Percentiles rank a stretch among this genome's conserved stretches.
These are phyloP conservation scores for Alaudala cheleensis DNA, from an alignment of 2,113 vertebrate species.

Conservation along the genomic window DNA sequence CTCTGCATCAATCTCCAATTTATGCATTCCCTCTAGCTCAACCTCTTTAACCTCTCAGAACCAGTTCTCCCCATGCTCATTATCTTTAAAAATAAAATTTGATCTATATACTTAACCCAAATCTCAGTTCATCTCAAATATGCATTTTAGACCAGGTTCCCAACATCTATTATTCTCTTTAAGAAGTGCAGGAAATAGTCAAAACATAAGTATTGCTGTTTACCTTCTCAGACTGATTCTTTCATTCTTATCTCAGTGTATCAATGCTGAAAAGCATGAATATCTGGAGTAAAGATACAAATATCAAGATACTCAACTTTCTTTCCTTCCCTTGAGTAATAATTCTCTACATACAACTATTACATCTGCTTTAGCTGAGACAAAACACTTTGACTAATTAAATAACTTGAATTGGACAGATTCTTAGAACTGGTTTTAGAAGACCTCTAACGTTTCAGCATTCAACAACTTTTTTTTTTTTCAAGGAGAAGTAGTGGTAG, in stretches of 20 bases:
- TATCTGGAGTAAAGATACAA: neutral
- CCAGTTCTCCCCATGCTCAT: neutral
- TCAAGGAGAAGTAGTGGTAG: neutral
- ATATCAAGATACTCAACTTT: neutral
- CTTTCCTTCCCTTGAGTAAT: neutral
- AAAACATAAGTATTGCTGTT: neutral
- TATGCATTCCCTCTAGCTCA: neutral
- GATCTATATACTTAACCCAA: neutral
- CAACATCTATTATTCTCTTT: neutral
- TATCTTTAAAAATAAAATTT: neutral
- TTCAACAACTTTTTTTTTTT: neutral
- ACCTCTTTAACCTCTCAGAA: neutral
- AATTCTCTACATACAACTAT: neutral
- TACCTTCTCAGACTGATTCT: neutral
- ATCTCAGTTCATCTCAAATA: neutral
- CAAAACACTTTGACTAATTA: neutral
- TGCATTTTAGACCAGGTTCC: neutral
- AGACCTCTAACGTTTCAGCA: neutral
- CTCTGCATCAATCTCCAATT: neutral
- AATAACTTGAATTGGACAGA: neutral
- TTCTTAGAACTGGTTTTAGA: neutral
- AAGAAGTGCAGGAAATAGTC: neutral
- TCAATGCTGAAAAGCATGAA: neutral
- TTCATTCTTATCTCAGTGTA: neutral
- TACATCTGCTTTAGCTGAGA: neutral